Evolutionary conservation across 92 coral and sea anemone species (phyloP).

Genomic region (Palythoa heliodiscus): DNA sequence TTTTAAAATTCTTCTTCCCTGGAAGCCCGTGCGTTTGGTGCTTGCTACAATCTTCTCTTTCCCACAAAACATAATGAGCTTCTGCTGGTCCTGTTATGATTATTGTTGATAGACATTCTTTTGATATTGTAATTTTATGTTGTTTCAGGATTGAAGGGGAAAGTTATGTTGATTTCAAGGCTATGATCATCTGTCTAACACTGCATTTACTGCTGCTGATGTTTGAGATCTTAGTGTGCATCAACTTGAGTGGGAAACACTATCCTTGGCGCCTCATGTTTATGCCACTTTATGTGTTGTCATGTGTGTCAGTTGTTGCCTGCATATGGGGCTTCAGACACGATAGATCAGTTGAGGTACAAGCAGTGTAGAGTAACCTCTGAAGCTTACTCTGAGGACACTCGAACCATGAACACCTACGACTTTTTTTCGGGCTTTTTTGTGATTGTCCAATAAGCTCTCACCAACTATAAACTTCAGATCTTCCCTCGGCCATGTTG

Average conservation of each 20-base stretch:
- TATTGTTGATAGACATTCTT: neutral
- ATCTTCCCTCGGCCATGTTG: too few species aligned
- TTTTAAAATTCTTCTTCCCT: too few species aligned
- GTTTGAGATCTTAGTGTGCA: constrained; percentile 92
- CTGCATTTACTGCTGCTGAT: constrained; percentile 84
- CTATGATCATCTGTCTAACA: constrained; percentile 89
- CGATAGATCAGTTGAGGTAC: constrained; percentile 98
- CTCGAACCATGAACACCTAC: too few species aligned
- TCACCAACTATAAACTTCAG: too few species aligned
- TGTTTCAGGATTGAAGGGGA: constrained; percentile 90
- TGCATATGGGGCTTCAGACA: constrained; percentile 99
- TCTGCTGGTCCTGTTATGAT: too few species aligned
- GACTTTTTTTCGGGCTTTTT: too few species aligned
- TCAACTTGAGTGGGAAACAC: constrained; percentile 70
- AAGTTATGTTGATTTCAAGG: constrained; percentile 92
- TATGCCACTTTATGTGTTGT: constrained; percentile 90
- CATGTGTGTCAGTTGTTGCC: constrained; percentile 89
- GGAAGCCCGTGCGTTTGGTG: too few species aligned
- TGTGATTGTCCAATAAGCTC: too few species aligned
- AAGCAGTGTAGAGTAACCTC: neutral
- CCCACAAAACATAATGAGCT: too few species aligned
- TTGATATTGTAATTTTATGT: neutral
- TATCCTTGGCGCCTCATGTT: constrained; percentile 94
- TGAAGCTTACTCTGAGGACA: too few species aligned
- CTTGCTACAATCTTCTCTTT: too few species aligned